Base-by-base conservation (phyloP, 1,140 invertebrate species). In the Xylocopa sonorina region DNA sequence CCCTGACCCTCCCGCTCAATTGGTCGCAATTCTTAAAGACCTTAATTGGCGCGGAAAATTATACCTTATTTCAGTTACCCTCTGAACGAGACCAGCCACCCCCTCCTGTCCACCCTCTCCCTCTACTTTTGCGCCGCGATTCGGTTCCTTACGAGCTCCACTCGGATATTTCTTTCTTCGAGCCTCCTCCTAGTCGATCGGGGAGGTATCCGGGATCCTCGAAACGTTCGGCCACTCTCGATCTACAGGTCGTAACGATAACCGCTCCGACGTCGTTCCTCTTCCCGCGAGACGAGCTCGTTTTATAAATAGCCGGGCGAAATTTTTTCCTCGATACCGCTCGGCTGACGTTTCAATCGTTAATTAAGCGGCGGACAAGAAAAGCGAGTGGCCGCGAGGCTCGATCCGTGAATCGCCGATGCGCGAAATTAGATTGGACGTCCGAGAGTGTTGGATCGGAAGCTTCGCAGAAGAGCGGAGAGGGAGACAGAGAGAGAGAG, bases 1-100 rank as follows among this genome's bases (percentile, higher is more conserved):
- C 85, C 89, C 89, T 91, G 91, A 92, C 91, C 90, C 90, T 92
- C 89, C 90, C 88, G 92, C 91, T 92, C 92, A 91, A 93, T 93
- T 93, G 92, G 90, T 92, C 89, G 87, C 91, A 92, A 93, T 93
- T 93, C 92, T 93, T 93, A 92, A 93, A 93, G 92, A 93, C 92
- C 92, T 93, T 93, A 93, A 93, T 93, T 93, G 92, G 91, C 89
- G 92, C 91, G 91, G 90, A 92, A 93, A 92, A 93, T 93, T 93
- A 93, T 92, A 93, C 91, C 92, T 92, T 92, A 92, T 93, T 92
- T 84, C 86, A 89, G 89, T 88, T 88, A 89, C 85, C 88, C 88
- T 82, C 78, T n/a, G 73, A 84, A 75, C 80, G 62, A 80, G 71
- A 75, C 69, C 84, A 64, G 66, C 34, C 77, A 73, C 57, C 51